Conservation (phyloP, 2,113 vertebrate species). For the Bucco capensis region DNA sequence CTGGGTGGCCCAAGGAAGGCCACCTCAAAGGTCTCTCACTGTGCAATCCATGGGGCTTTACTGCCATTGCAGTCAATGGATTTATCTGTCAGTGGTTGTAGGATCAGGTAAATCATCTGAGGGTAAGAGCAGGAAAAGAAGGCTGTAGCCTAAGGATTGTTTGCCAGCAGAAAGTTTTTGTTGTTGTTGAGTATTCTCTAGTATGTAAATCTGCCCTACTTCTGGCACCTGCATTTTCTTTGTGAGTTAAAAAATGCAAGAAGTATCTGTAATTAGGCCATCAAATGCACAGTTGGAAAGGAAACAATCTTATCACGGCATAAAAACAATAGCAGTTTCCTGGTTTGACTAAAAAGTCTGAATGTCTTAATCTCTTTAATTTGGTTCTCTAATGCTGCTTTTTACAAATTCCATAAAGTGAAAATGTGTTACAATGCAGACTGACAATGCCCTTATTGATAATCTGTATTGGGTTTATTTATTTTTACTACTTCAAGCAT, state of each 20-base stretch:
- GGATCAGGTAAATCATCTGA: not conserved
- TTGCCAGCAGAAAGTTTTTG: not conserved
- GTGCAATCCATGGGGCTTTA: not conserved
- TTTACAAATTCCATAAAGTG: not conserved
- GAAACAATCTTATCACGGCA: not conserved
- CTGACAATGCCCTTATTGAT: not conserved
- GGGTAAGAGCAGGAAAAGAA: not conserved
- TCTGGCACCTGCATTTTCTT: not conserved
- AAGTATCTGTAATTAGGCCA: not conserved
- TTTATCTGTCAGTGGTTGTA: not conserved
- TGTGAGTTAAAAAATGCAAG: not conserved
- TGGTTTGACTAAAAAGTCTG: not conserved
- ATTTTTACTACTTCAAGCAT: not conserved
- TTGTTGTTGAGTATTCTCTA: not conserved
- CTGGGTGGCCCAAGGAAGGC: not conserved
- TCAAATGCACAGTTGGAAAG: constrained; percentile 18
- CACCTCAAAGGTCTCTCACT: not conserved
- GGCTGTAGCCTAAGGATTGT: not conserved
- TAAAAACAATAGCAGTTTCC: not conserved
- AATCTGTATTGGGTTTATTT: not conserved
- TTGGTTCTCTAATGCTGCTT: not conserved
- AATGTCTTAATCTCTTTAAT: not conserved
- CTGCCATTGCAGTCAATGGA: not conserved
- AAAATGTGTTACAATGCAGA: not conserved
- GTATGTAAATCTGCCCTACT: not conserved